A percentile compares a stretch with the other conserved stretches of the same genome.
These are phyloP conservation scores for Chionodraco myersi DNA, from an alignment of 2,113 vertebrate species.

Conservation along the genomic window DNA sequence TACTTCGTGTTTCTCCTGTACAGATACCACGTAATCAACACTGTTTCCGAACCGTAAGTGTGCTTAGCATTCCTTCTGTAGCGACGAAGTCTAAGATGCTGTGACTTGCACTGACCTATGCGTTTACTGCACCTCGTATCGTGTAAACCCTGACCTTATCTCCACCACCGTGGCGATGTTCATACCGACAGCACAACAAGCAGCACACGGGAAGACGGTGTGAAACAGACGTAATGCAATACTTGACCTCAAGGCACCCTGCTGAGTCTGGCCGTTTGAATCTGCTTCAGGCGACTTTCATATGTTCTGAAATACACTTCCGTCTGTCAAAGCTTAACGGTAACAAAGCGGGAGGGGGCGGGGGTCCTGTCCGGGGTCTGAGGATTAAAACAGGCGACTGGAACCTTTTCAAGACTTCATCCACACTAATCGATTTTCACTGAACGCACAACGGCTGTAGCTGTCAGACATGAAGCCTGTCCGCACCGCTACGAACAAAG, in stretches of 20 bases:
- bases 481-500: no score
- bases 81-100: slow-evolving; percentile 73
- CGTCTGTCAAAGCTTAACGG: neutral
- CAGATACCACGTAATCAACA: slow-evolving; percentile 68
- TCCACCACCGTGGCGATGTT: slow-evolving; percentile 19
- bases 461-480: no score
- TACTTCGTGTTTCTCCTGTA: slow-evolving; percentile 70
- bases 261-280: neutral
- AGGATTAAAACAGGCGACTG: no score
- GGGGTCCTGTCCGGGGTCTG: neutral
- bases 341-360: neutral
- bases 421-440: no score
- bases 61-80: slow-evolving; percentile 83
- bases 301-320: neutral
- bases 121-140: slow-evolving; percentile 59
- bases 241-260: slow-evolving; percentile 5
- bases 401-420: neutral
- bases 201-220: neutral
- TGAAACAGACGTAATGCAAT: slow-evolving; percentile 17
- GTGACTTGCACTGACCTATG: slow-evolving; percentile 75
- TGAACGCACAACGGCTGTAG: no score
- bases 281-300: neutral
- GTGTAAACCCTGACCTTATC: slow-evolving; percentile 55
- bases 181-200: slow-evolving; percentile 62
- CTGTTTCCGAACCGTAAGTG: slow-evolving; percentile 84